A percentile compares a stretch with the other conserved stretches of the same genome.
Evolutionary conservation across 2,113 vertebrate genomes (phyloP).

Genomic region (Cromileptes altivelis): DNA sequence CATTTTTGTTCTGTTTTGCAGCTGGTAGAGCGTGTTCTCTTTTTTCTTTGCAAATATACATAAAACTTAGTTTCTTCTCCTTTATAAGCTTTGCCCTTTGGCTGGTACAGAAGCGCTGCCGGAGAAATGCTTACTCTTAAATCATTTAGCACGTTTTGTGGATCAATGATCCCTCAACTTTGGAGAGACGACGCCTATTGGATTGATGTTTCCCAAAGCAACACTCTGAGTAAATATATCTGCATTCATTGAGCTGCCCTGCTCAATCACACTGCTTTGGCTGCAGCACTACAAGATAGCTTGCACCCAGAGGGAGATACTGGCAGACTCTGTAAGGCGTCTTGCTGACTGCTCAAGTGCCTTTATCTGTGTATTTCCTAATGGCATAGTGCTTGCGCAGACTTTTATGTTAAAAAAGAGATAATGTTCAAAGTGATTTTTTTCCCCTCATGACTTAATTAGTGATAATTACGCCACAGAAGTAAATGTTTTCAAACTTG

Average conservation of each 20-base stretch:
- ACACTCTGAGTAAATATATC: constrained; percentile 73
- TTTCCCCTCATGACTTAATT: constrained; percentile 76
- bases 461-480: constrained; percentile 64
- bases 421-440: constrained; percentile 75
- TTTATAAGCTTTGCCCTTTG: constrained; percentile 56
- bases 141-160: constrained; percentile 73
- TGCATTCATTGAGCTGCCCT: constrained; percentile 74
- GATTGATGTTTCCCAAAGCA: constrained; percentile 77
- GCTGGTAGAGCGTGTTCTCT: constrained; percentile 1
- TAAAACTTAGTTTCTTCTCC: constrained; percentile 27
- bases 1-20: constrained; percentile 12
- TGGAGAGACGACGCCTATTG: constrained; percentile 45
- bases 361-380: constrained; percentile 74
- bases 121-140: constrained; percentile 68
- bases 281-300: constrained; percentile 64
- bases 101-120: constrained; percentile 28
- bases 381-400: constrained; percentile 47
- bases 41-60: not conserved
- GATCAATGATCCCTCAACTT: constrained; percentile 73
- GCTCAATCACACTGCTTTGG: constrained; percentile 68
- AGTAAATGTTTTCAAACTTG: constrained; percentile 61
- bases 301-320: constrained; percentile 69
- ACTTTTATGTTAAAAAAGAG: constrained; percentile 71
- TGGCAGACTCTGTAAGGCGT: constrained; percentile 70
- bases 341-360: constrained; percentile 73